Conservation (phyloP, 2,797 vertebrate species). For the Lagorchestes hirsutus region DNA sequence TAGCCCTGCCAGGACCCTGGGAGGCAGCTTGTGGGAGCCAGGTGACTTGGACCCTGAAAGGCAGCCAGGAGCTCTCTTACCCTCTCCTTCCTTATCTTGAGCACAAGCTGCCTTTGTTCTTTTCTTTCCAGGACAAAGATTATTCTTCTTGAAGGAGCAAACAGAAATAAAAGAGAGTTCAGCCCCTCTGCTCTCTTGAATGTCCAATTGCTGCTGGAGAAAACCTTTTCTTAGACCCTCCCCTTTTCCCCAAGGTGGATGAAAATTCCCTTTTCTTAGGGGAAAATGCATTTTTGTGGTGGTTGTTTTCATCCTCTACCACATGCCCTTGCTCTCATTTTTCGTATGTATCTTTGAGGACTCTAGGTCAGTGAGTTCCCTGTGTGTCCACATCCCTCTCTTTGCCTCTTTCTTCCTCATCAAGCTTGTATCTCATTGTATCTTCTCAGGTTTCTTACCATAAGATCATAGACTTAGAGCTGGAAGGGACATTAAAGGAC, state of each 20-base stretch:
- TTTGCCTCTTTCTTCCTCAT: background rate
- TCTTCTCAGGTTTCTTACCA: background rate
- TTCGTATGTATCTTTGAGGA: background rate
- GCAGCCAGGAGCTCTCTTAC: background rate
- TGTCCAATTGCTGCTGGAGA: background rate
- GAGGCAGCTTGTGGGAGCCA: background rate
- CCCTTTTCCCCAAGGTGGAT: background rate
- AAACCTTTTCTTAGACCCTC: background rate
- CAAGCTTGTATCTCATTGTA: background rate
- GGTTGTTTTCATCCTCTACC: background rate
- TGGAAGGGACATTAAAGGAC: background rate
- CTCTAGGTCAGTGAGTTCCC: background rate
- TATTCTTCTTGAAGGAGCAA: background rate
- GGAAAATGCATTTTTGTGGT: background rate
- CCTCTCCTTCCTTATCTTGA: background rate
- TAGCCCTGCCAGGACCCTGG: background rate
- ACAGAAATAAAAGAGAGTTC: background rate
- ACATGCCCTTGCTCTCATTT: background rate
- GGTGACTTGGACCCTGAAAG: background rate
- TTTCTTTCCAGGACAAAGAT: background rate
- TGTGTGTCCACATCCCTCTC: background rate
- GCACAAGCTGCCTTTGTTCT: background rate
- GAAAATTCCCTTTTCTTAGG: background rate
- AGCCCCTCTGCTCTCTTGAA: background rate
- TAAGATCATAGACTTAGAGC: background rate